These are phyloP conservation scores for Nipponia nippon DNA, from an alignment of 2,113 vertebrate genomes.

Conservation along the genomic window DNA sequence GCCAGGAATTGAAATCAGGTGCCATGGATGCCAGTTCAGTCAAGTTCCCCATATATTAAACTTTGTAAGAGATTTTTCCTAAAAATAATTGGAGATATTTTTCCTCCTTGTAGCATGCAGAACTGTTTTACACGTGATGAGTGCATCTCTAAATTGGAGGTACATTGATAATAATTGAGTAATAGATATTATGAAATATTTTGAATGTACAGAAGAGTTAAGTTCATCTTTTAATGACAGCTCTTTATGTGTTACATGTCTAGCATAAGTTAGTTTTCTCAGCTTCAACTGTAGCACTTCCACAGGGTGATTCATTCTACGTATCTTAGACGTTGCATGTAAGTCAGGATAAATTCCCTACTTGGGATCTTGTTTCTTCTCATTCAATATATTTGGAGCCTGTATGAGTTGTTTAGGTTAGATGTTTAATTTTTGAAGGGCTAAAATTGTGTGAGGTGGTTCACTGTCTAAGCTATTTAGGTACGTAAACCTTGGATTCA, in stretches of 20 bases:
- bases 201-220: not conserved
- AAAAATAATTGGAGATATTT: not conserved
- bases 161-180: not conserved
- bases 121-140: not conserved
- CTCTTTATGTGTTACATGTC: not conserved
- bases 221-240: not conserved
- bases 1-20: slow-evolving; percentile 19
- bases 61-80: not conserved
- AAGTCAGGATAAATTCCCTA: not conserved
- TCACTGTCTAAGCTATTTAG: not conserved
- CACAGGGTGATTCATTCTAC: not conserved
- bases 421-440: not conserved
- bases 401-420: not conserved
- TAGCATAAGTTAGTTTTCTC: not conserved
- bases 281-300: not conserved
- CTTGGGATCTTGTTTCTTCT: not conserved
- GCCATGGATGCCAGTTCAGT: not conserved
- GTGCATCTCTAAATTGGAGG: not conserved
- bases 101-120: not conserved
- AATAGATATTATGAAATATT: not conserved
- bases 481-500: not conserved
- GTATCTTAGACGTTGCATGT: not conserved
- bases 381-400: not conserved
- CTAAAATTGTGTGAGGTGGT: not conserved
- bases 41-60: not conserved